Evolutionary conservation across 2,113 vertebrate species (phyloP).

Genomic region (Loxodonta africana): DNA sequence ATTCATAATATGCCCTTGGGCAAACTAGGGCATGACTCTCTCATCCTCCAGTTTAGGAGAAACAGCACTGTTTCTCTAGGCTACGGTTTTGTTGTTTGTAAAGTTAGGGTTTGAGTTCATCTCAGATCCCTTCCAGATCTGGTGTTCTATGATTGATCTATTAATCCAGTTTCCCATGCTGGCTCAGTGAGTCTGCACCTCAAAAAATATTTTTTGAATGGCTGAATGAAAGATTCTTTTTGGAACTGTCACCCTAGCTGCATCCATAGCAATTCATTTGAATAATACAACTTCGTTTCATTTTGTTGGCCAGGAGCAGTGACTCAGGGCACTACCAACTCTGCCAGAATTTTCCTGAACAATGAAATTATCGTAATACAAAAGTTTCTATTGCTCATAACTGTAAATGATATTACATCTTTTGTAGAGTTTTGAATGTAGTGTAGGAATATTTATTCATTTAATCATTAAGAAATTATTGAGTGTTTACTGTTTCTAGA

Average conservation of each 20-base stretch:
- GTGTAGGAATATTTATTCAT: not conserved
- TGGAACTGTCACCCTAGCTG: not conserved
- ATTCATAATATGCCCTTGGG: not conserved
- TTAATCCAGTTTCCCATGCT: conserved; percentile 31
- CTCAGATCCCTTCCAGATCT: conserved; percentile 7
- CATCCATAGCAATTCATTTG: conserved; percentile 1
- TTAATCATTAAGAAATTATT: conserved; percentile 13
- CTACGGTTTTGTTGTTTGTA: conserved; percentile 18
- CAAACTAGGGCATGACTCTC: not conserved
- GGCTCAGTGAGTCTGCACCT: not conserved
- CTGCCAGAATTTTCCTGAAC: conserved; percentile 42
- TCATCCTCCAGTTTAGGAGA: conserved; percentile 27
- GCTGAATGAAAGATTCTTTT: conserved; percentile 32
- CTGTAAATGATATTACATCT: conserved; percentile 24
- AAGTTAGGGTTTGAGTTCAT: conserved; percentile 43
- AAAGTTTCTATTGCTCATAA: conserved; percentile 2
- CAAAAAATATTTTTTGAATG: conserved; percentile 52
- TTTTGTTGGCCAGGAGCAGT: conserved; percentile 26
- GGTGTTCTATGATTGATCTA: conserved; percentile 32
- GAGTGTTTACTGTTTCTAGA: conserved; percentile 40
- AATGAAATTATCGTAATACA: conserved; percentile 40
- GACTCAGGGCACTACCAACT: not conserved
- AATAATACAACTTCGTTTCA: conserved; percentile 28
- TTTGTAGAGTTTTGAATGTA: conserved; percentile 61
- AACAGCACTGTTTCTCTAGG: not conserved